A percentile compares a stretch with the other conserved stretches of the same genome.
Conservation (phyloP, 2,888 invertebrate genomes). For the Drosophila sordidula region DNA sequence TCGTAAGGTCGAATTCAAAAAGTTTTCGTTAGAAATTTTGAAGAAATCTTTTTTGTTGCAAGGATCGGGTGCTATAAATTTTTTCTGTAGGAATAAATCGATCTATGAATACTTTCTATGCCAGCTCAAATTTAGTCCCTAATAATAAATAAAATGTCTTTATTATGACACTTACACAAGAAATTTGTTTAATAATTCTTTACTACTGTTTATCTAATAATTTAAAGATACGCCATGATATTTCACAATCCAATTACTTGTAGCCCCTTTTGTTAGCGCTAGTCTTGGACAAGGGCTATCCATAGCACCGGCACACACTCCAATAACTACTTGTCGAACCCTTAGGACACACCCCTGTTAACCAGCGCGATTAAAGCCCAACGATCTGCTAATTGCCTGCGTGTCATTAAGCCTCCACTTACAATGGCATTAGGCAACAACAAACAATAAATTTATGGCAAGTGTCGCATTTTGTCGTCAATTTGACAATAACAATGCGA, state of each 20-base stretch:
- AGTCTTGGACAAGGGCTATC: constrained; percentile 1
- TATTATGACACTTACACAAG: too few relatives aligned
- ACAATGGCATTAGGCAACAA: constrained; percentile 71
- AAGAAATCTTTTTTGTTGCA: too few relatives aligned
- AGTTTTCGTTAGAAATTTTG: too few relatives aligned
- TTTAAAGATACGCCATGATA: too few relatives aligned
- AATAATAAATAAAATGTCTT: too few relatives aligned
- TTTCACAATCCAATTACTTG: constrained; percentile 7
- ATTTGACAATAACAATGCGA: constrained; percentile 64
- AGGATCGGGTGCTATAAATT: too few relatives aligned
- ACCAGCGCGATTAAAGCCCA: constrained; percentile 59
- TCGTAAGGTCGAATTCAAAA: too few relatives aligned
- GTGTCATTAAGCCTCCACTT: constrained; percentile 84
- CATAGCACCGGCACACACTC: background rate
- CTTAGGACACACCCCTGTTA: background rate
- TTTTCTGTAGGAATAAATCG: too few relatives aligned
- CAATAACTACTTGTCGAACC: constrained; percentile 11
- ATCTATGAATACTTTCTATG: too few relatives aligned
- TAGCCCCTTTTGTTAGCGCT: background rate
- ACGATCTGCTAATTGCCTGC: constrained; percentile 83
- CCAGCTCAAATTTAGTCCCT: too few relatives aligned
- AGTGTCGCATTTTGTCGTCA: constrained; percentile 82
- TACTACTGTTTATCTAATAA: too few relatives aligned
- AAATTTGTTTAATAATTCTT: too few relatives aligned
- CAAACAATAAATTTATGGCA: constrained; percentile 82